Percentiles rank a stretch among this genome's conserved stretches.
These are phyloP conservation scores for Leistus spinibarbis DNA, from an alignment of 2,888 invertebrate genomes.

Conservation along the genomic window DNA sequence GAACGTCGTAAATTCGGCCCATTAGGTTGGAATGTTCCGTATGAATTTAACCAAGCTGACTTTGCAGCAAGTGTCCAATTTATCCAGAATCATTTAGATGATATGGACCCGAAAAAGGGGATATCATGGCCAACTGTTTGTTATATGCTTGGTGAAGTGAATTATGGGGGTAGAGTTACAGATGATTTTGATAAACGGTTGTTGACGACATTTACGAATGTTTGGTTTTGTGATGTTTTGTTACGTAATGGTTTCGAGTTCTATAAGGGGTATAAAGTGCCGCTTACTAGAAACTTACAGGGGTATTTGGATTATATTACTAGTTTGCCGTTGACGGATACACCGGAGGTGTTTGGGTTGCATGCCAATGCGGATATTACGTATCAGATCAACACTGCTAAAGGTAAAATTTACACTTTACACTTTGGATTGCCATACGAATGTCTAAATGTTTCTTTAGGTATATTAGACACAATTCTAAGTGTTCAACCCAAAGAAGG, in stretches of 20 bases:
- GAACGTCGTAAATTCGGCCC: conserved; percentile 96
- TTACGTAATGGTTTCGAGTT: conserved; percentile 90
- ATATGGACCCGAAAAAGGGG: conserved; percentile 95
- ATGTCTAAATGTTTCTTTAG: conserved; percentile 52
- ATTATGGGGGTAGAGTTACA: conserved; percentile 85
- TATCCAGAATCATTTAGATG: conserved; percentile 94
- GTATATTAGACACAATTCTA: conserved; percentile 90
- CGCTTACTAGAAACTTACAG: conserved; percentile 78
- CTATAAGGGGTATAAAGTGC: conserved; percentile 91
- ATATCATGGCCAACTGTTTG: conserved; percentile 97
- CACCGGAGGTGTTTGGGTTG: conserved; percentile 95
- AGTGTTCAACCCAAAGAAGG: conserved; percentile 98
- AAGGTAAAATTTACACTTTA: conserved; percentile 66
- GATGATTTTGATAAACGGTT: conserved; percentile 96
- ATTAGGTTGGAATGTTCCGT: conserved; percentile 95
- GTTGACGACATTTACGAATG: conserved; percentile 89
- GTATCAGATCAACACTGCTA: conserved; percentile 95
- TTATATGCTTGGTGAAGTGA: conserved; percentile 95
- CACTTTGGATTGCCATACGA: too few relatives aligned
- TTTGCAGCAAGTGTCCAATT: conserved; percentile 95
- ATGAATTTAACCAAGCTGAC: conserved; percentile 97
- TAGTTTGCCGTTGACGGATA: conserved; percentile 81
- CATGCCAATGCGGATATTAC: conserved; percentile 97
- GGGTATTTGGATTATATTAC: conserved; percentile 88
- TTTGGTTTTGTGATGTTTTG: conserved; percentile 93